Conservation (phyloP, 2,888 invertebrate species). For the Eucera pruinosa region DNA sequence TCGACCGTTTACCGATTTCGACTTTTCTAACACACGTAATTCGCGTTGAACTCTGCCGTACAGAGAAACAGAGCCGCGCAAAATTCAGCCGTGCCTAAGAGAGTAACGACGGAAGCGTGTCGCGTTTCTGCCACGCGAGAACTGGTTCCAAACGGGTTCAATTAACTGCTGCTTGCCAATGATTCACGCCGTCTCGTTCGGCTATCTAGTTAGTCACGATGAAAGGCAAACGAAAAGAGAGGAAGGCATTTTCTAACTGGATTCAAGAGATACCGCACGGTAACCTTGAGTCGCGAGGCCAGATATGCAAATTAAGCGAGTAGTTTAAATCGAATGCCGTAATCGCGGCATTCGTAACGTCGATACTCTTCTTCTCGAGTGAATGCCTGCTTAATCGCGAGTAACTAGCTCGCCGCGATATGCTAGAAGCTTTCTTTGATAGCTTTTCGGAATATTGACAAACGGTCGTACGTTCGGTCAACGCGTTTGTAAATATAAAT, state of each 20-base stretch:
- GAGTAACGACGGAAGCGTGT: conserved; percentile 37
- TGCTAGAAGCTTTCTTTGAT: too few species aligned
- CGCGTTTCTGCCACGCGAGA: conserved; percentile 36
- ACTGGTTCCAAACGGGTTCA: conserved; percentile 63
- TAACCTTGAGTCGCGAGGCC: conserved; percentile 28
- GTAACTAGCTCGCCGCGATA: neutral
- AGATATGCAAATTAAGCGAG: conserved; percentile 33
- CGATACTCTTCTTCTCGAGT: conserved; percentile 14
- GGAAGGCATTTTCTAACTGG: conserved; percentile 37
- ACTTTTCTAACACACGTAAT: too few species aligned
- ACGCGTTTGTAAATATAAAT: too few species aligned
- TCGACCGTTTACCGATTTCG: too few species aligned
- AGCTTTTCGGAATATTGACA: neutral
- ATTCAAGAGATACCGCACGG: conserved; percentile 25
- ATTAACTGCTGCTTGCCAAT: conserved; percentile 55
- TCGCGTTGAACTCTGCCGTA: too few species aligned
- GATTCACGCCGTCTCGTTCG: conserved; percentile 61
- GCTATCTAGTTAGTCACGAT: conserved; percentile 52
- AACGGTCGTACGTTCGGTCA: too few species aligned
- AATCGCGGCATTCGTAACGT: conserved; percentile 24
- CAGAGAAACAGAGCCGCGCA: too few species aligned
- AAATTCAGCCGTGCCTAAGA: too few species aligned
- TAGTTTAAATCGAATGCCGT: too few species aligned
- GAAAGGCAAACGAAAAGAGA: conserved; percentile 44
- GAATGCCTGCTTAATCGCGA: neutral